Conservation (phyloP, 2,888 invertebrate species). For the Zootermopsis nevadensis region DNA sequence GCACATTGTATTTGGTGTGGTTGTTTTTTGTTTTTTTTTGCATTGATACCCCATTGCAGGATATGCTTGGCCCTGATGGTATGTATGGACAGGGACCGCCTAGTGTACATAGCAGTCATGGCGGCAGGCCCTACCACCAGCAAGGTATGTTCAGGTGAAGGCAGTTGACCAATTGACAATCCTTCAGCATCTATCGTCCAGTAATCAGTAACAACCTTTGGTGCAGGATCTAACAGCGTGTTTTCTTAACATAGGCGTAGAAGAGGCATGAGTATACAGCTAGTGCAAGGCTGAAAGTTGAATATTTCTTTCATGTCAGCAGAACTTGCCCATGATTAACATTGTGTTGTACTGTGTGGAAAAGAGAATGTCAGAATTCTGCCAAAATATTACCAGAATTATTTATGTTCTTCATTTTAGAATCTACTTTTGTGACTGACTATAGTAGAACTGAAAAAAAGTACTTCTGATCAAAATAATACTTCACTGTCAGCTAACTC, state of each 20-base stretch:
- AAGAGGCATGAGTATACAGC: background rate
- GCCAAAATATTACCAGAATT: too few species aligned
- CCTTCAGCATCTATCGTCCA: background rate
- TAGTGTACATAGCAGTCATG: conserved; percentile 84
- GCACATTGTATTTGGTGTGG: conserved; percentile 31
- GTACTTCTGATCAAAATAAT: too few species aligned
- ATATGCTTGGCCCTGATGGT: conserved; percentile 90
- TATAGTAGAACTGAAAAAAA: too few species aligned
- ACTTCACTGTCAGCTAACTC: too few species aligned
- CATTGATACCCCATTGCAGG: conserved; percentile 68
- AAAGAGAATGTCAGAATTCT: too few species aligned
- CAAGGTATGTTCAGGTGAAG: conserved; percentile 75
- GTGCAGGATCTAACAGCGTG: background rate
- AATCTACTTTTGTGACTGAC: too few species aligned
- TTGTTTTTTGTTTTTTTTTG: conserved; percentile 49
- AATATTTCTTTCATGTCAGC: too few species aligned
- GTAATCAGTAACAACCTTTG: background rate
- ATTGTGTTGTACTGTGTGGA: too few species aligned
- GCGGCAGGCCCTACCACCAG: conserved; percentile 82
- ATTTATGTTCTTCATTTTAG: too few species aligned
- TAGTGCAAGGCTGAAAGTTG: too few species aligned
- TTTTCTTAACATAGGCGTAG: background rate
- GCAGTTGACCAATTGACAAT: background rate
- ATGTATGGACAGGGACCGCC: conserved; percentile 93
- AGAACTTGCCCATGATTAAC: too few species aligned